Evolutionary conservation across 2,113 vertebrate species (phyloP).

Genomic region (Hyperopisus bebe): DNA sequence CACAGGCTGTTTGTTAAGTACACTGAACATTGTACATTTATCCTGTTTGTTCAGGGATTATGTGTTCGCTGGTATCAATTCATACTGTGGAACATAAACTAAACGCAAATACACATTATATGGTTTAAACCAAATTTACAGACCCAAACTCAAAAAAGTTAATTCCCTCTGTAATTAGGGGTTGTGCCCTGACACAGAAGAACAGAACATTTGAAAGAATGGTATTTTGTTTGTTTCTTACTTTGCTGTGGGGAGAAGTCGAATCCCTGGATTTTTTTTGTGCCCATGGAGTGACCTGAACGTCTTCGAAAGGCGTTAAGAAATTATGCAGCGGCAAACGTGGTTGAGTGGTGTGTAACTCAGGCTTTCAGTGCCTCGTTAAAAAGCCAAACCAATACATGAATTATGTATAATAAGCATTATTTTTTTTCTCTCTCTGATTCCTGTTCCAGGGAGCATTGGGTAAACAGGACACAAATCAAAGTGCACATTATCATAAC

Average conservation of each 20-base stretch:
- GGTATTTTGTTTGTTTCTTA: background rate
- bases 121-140: background rate
- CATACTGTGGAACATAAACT: background rate
- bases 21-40: background rate
- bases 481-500: slow-evolving; percentile 29
- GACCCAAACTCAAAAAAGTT: background rate
- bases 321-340: slow-evolving; percentile 21
- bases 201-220: background rate
- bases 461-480: slow-evolving; percentile 30
- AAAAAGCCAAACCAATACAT: slow-evolving; percentile 49
- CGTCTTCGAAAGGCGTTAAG: background rate
- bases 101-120: background rate
- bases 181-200: background rate
- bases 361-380: slow-evolving; percentile 56
- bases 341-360: slow-evolving; percentile 47
- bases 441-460: slow-evolving; percentile 30
- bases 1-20: background rate
- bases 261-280: background rate
- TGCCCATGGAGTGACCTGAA: background rate
- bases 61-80: background rate
- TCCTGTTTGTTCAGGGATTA: background rate
- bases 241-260: background rate
- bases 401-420: slow-evolving; percentile 54
- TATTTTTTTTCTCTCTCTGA: slow-evolving; percentile 35
- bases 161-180: background rate